Evolutionary conservation across 2,797 vertebrate genomes (phyloP).

Genomic region (Syndactyla subalaris): DNA sequence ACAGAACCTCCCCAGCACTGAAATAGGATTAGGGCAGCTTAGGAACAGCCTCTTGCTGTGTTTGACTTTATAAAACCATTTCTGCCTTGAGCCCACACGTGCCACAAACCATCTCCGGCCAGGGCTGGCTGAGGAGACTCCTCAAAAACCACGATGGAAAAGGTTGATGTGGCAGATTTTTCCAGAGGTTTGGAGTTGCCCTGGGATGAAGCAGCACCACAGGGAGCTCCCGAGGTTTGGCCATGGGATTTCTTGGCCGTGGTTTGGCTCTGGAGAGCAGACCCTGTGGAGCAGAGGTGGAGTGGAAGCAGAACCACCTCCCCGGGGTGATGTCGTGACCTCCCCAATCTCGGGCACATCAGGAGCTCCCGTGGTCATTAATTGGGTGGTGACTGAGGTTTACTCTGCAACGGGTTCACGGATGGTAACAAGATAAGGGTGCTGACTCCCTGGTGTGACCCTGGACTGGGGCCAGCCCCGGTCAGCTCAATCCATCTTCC

Average conservation of each 20-base stretch:
- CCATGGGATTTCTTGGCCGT: fast-evolving
- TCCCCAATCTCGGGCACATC: neutral
- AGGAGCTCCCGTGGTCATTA: neutral
- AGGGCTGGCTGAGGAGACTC: neutral
- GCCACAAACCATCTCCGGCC: neutral
- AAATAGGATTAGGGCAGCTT: neutral
- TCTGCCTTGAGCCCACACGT: neutral
- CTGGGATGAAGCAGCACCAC: neutral
- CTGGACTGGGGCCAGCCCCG: neutral
- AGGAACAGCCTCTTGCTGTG: neutral
- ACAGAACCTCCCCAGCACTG: neutral
- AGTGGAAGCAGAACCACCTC: neutral
- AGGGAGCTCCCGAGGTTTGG: neutral
- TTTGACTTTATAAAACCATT: neutral
- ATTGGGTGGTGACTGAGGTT: neutral
- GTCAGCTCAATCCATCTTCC: neutral
- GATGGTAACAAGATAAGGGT: neutral
- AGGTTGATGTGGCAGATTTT: too few relatives aligned
- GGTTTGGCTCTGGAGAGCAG: neutral
- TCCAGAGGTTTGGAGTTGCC: neutral
- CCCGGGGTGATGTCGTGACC: neutral
- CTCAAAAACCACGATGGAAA: fast-evolving
- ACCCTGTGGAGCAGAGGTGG: neutral
- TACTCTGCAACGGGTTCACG: neutral
- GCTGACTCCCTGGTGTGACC: neutral